These are phyloP conservation scores for Zapornia atra DNA, from an alignment of 2,113 vertebrate genomes.

Conservation along the genomic window DNA sequence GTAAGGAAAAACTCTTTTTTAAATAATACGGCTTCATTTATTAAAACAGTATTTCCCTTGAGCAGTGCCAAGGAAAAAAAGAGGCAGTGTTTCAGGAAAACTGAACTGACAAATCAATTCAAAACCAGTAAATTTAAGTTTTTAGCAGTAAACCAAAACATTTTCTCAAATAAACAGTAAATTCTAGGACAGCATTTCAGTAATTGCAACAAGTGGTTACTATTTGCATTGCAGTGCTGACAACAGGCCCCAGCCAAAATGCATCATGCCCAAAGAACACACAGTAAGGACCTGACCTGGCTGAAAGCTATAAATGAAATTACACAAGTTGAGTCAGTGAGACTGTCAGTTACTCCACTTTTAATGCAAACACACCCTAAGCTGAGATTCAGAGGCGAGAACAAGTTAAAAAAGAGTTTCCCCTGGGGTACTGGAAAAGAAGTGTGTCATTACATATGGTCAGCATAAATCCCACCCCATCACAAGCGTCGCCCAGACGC, in stretches of 20 bases:
- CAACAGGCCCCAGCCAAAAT: neutral
- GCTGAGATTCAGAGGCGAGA: neutral
- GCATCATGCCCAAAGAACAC: neutral
- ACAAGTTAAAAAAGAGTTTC: neutral
- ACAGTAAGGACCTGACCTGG: neutral
- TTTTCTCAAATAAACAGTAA: neutral
- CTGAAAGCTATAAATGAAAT: neutral
- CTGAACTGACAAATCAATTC: neutral
- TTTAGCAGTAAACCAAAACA: neutral
- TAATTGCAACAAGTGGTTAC: neutral
- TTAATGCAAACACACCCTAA: neutral
- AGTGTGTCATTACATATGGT: too few relatives aligned
- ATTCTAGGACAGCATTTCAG: neutral
- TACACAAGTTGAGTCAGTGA: neutral
- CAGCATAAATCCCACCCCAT: neutral
- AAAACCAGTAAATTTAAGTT: neutral
- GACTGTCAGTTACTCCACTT: neutral
- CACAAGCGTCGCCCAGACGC: neutral
- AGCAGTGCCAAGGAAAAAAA: neutral
- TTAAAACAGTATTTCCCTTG: neutral
- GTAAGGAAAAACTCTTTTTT: neutral
- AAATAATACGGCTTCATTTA: neutral
- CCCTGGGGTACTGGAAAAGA: neutral
- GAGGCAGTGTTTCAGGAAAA: neutral
- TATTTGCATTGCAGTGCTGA: neutral